These are phyloP conservation scores for Mastacembelus armatus DNA, from an alignment of 2,797 vertebrate species.

Conservation along the genomic window DNA sequence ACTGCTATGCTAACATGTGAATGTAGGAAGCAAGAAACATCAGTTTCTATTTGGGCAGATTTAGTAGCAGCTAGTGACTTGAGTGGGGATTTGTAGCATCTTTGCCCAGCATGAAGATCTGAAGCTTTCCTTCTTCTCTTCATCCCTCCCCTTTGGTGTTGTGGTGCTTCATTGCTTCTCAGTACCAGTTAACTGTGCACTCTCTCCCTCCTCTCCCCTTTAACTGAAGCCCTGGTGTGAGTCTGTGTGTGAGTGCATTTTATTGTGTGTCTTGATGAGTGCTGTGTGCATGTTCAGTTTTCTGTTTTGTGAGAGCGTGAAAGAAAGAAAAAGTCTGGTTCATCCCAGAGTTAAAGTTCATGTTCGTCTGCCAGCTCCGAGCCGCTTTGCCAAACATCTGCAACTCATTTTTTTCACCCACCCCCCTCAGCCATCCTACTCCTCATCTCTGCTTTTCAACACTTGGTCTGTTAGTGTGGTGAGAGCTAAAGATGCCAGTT, in stretches of 20 bases:
- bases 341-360: slow-evolving; percentile 84
- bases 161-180: slow-evolving; percentile 66
- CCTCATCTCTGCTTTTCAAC: slow-evolving; percentile 35
- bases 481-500: slow-evolving; percentile 55
- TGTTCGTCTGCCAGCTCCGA: slow-evolving; percentile 90
- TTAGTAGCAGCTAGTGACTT: slow-evolving; percentile 3
- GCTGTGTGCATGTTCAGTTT: slow-evolving; percentile 47
- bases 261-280: slow-evolving; percentile 15
- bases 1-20: slow-evolving; percentile 24
- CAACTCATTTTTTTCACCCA: slow-evolving; percentile 60
- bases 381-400: slow-evolving; percentile 80
- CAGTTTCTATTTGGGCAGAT: not conserved
- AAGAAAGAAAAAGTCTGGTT: slow-evolving; percentile 57
- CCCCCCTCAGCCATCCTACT: slow-evolving; percentile 33
- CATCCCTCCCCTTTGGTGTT: slow-evolving; percentile 64
- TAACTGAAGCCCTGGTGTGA: slow-evolving; percentile 57
- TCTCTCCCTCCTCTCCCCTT: slow-evolving; percentile 57
- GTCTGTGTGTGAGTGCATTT: slow-evolving; percentile 30
- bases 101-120: slow-evolving; percentile 63
- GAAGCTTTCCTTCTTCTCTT: slow-evolving; percentile 65
- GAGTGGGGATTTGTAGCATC: slow-evolving; percentile 32
- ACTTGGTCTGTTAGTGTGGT: slow-evolving; percentile 38
- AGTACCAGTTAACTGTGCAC: slow-evolving; percentile 55
- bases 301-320: slow-evolving; percentile 19
- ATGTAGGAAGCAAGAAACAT: slow-evolving; percentile 4